Conservation (phyloP, 2,797 vertebrate genomes). For the Gambelia wislizenii region DNA sequence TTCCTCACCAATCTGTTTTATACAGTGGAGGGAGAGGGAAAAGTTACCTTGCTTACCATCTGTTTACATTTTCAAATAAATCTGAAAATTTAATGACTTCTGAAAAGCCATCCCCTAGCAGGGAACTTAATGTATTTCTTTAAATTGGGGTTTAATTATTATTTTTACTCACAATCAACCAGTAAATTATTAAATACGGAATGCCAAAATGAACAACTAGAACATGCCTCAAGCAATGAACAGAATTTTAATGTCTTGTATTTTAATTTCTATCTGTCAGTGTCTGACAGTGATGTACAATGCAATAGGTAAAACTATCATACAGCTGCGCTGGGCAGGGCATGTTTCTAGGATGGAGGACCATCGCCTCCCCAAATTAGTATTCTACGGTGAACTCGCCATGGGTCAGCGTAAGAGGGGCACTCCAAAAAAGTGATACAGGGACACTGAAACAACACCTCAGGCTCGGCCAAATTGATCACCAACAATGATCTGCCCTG, state of each 20-base stretch:
- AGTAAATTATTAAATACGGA: constrained; percentile 36
- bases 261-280: constrained; percentile 53
- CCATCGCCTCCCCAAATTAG: too few species aligned
- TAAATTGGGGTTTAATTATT: constrained; percentile 12
- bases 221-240: constrained; percentile 34
- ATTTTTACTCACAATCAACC: constrained; percentile 1
- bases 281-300: constrained; percentile 30
- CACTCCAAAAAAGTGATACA: too few species aligned
- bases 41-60: not conserved
- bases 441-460: too few species aligned
- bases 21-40: not conserved
- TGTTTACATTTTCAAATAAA: not conserved
- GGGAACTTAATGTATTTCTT: not conserved
- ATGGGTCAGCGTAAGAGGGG: too few species aligned
- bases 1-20: not conserved
- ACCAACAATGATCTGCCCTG: too few species aligned
- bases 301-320: constrained; percentile 24
- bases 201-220: constrained; percentile 33
- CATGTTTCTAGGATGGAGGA: too few species aligned
- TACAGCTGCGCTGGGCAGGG: too few species aligned
- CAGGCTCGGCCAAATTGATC: too few species aligned
- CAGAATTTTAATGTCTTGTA: constrained; percentile 7
- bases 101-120: constrained; percentile 3
- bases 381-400: too few species aligned
- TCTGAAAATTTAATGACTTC: not conserved